phyloP scores from a whole-genome alignment of 2,797 vertebrate species.

The Erithacus rubecula region DNA sequence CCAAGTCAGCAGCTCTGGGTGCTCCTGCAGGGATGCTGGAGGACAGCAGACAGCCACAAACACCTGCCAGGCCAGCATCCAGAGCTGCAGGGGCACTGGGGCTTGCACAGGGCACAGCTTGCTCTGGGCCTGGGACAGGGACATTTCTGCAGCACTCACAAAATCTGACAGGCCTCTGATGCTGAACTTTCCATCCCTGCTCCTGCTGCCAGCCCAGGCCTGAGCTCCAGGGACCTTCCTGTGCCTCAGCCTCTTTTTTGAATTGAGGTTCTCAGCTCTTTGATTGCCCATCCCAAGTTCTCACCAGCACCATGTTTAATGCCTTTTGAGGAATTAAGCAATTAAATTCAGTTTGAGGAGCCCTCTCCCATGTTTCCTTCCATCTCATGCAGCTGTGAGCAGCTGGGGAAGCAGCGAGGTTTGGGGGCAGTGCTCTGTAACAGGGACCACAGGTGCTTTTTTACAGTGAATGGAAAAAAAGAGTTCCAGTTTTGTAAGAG shows the following conservation, averaged over 20 bases:
- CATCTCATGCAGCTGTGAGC: neutral
- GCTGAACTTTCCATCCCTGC: neutral
- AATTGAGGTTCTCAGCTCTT: neutral
- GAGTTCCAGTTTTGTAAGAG: neutral
- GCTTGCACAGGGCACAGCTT: neutral
- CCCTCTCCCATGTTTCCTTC: neutral
- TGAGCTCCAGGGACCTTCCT: neutral
- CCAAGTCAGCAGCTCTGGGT: neutral
- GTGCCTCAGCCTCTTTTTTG: neutral
- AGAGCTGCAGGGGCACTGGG: neutral
- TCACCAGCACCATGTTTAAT: neutral
- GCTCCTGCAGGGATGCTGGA: neutral
- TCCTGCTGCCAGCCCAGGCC: neutral
- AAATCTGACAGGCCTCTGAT: neutral
- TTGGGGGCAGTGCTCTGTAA: neutral
- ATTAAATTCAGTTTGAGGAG: too few species aligned
- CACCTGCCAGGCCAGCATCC: neutral
- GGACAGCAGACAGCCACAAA: neutral
- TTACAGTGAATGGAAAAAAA: neutral
- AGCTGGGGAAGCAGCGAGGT: accelerated
- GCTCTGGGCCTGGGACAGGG: neutral
- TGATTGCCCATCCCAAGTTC: neutral
- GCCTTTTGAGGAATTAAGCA: neutral
- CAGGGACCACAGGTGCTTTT: neutral
- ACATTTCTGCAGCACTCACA: neutral